Percentiles rank a stretch among this genome's conserved stretches.
These are phyloP conservation scores for Astur gentilis DNA, from an alignment of 2,113 vertebrate genomes.

Conservation along the genomic window DNA sequence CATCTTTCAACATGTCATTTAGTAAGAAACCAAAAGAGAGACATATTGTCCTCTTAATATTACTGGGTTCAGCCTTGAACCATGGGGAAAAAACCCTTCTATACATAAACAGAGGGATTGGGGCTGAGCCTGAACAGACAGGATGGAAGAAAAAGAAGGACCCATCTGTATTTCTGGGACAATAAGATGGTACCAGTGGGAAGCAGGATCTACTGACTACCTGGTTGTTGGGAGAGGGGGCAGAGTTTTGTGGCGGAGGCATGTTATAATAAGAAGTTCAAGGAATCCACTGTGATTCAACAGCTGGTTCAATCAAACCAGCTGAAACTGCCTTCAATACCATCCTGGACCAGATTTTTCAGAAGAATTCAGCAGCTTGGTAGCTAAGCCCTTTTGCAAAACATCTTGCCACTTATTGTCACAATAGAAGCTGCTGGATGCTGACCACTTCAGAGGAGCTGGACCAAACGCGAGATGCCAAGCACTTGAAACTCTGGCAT, in stretches of 20 bases:
- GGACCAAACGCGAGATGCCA: constrained; percentile 53
- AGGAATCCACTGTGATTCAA: constrained; percentile 12
- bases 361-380: constrained; percentile 54
- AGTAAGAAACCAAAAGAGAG: background rate
- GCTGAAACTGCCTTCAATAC: constrained; percentile 57
- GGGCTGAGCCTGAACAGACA: background rate
- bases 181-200: background rate
- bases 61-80: background rate
- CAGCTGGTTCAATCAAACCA: constrained; percentile 51
- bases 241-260: rapidly evolving
- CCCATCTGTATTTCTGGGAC: background rate
- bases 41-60: background rate
- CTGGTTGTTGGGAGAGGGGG: background rate
- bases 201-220: background rate
- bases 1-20: background rate
- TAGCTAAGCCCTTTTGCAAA: constrained; percentile 62
- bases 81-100: background rate
- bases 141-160: background rate
- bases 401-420: constrained; percentile 63
- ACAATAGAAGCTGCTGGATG: constrained; percentile 65
- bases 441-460: constrained; percentile 67
- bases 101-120: background rate
- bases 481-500: constrained; percentile 59
- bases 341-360: constrained; percentile 66
- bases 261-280: background rate